Conservation (phyloP, 2,888 invertebrate genomes). For the Drosophila putrida region DNA sequence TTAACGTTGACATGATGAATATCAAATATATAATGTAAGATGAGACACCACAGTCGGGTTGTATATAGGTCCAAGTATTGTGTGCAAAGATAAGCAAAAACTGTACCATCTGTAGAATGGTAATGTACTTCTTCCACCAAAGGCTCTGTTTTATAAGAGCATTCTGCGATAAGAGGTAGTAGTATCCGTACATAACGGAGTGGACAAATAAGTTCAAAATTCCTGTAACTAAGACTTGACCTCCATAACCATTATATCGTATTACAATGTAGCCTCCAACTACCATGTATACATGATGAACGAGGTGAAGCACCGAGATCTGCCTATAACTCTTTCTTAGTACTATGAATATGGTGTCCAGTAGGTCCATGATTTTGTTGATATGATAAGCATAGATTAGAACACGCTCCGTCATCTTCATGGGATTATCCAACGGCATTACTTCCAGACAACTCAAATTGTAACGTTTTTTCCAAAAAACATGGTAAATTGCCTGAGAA, state of each 20-base stretch:
- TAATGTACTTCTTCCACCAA: slow-evolving; percentile 92
- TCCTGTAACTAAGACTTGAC: slow-evolving; percentile 89
- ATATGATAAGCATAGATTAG: slow-evolving; percentile 27
- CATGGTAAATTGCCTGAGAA: slow-evolving; percentile 1
- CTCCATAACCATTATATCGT: slow-evolving; percentile 87
- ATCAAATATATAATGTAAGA: neutral
- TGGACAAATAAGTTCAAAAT: slow-evolving; percentile 92
- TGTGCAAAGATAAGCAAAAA: slow-evolving; percentile 84
- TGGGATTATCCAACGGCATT: slow-evolving; percentile 25
- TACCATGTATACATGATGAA: slow-evolving; percentile 61
- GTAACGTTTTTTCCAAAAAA: neutral
- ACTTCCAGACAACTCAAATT: slow-evolving; percentile 33
- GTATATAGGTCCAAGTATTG: slow-evolving; percentile 28
- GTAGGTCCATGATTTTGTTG: slow-evolving; percentile 57
- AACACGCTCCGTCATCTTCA: slow-evolving; percentile 37
- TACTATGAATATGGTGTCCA: slow-evolving; percentile 66
- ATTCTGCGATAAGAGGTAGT: slow-evolving; percentile 90
- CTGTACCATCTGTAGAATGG: slow-evolving; percentile 92
- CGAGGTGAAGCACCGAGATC: slow-evolving; percentile 58
- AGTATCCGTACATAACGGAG: slow-evolving; percentile 93
- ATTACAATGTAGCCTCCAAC: neutral
- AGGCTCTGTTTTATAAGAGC: slow-evolving; percentile 89
- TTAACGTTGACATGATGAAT: slow-evolving; percentile 22
- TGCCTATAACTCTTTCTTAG: slow-evolving; percentile 66
- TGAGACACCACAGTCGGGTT: slow-evolving; percentile 37